Base-by-base conservation (phyloP, 1,140 invertebrate species). In the Anastrepha ludens region DNA sequence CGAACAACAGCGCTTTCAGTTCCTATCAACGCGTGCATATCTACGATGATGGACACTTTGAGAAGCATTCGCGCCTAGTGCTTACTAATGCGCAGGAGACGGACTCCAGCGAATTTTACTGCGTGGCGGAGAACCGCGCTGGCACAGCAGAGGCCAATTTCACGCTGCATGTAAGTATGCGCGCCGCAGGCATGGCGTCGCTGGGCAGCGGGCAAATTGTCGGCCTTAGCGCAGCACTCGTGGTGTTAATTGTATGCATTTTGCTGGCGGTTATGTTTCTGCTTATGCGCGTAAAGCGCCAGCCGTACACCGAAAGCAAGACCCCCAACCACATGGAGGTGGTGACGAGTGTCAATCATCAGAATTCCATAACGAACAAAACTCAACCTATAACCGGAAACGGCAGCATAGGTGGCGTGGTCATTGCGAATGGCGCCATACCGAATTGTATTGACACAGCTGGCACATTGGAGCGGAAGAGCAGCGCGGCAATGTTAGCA, bases 141-240 rank as follows among this genome's bases (percentile, higher is more conserved):
- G 98, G 98, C 2, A 97, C 96, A 91, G 97, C 97, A n/a, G 97
- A 98, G 94, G 96, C 97, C 1, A 98, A 98, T 92, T 98, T 98
- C 90, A 98, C 97, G 8, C 94, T 98, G 13, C 96, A 97, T 90
- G 96, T 98, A 58, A 96, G 96, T 50, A 94, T 97, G 90, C 94
- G 96, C 64, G 95, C 96, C 11, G 96, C 96, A 6, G 97, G 96
- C 44, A 96, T 97, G 94, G 96, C 96, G 0, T 96, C 96, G 0
- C 93, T 98, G 17, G 97, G 96, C 9, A 97, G 96, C 86, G 96
- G 97, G 2, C 97, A 98, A 91, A 97, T 98, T 88, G 97, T 97
- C 2, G 97, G 97, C 3, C 94, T 98, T 50, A 97, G 97, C 87
- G 96, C 97, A 1, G 97, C 97, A 7, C 92, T 98, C 29, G 96